Evolutionary conservation across 2,888 invertebrate species (phyloP), one percentile per base, ranked within the genome.

Genomic region (Ommatoiulus sabulosus): DNA sequence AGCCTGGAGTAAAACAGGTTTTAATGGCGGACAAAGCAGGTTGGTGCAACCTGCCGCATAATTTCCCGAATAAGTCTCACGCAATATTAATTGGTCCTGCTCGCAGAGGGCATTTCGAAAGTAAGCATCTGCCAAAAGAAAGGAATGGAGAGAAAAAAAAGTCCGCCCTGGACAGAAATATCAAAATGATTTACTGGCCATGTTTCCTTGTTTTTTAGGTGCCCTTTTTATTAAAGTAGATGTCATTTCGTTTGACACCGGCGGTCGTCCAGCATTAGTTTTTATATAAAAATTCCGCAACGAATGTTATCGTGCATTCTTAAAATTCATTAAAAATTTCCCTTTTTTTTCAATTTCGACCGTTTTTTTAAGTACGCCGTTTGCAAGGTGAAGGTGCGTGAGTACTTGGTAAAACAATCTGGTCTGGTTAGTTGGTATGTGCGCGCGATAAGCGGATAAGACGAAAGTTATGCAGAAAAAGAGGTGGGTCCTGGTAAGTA

Each of bases 231-330:
- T 72, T 72, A 85, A 85, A 85, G 46, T 85, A 85, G 85, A 85
- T 85, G 85, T 85, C 85, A 85, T 85, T 85, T 85, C 85, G 85
- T 35, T 85, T 85, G 85, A 85, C 85, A 85, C 85, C 46, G 46
- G 85, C 85, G 85, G 85, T 85, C 85, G 46, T 85, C 44, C 85
- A 24, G 72, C 72, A 72, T 72, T 72, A 72, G 24, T 72, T 72
- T 72, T 72, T 72, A 72, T 72, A 72, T 72, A 72, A 72, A 72
- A 72, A 72, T 72, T 72, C 72, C 72, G 72, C 72, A 72, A 24
- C 72, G 72, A 72, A 72, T 72, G 72, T 72, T 72, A 72, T 72
- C 72, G 72, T 72, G 72, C 72, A 72, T 72, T 72, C 72, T 72
- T 72, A 72, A 72, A 72, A 72, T 72, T 72, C 72, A 72, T 72